These are phyloP conservation scores for Dasyprocta punctata DNA, from an alignment of 2,113 vertebrate species.

Conservation along the genomic window DNA sequence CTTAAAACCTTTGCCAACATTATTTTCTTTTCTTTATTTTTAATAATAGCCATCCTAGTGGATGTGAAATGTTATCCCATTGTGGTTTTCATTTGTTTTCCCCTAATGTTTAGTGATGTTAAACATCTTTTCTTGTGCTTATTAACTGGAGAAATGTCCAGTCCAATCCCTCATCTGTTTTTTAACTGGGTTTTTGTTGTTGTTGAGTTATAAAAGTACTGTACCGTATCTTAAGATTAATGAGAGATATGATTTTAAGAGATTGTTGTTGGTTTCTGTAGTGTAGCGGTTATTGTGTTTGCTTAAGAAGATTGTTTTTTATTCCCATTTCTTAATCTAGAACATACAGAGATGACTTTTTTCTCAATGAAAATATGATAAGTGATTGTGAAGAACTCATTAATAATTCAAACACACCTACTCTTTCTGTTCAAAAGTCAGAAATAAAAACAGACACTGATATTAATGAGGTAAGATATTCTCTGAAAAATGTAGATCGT, in stretches of 20 bases:
- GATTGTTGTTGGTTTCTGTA: too few relatives aligned
- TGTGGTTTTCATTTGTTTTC: neutral
- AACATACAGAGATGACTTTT: neutral
- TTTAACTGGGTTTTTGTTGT: neutral
- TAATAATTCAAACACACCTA: neutral
- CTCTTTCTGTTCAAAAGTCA: neutral
- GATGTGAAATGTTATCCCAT: neutral
- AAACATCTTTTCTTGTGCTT: neutral
- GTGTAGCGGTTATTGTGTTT: too few relatives aligned
- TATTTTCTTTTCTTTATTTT: neutral
- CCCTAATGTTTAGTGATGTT: neutral
- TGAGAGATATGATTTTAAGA: neutral
- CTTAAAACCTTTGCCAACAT: neutral
- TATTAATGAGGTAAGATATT: conserved; percentile 63
- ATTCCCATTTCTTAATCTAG: conserved; percentile 61
- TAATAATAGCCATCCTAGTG: neutral
- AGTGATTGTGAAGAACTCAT: neutral
- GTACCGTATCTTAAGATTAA: neutral
- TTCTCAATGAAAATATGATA: neutral
- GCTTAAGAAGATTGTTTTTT: neutral
- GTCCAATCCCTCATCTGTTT: neutral
- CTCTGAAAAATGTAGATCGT: conserved; percentile 30
- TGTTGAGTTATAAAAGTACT: neutral
- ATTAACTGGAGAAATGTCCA: neutral
- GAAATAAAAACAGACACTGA: conserved; percentile 17